Base-by-base conservation (phyloP, 2,888 invertebrate species). In the Amitus sp. region DNA sequence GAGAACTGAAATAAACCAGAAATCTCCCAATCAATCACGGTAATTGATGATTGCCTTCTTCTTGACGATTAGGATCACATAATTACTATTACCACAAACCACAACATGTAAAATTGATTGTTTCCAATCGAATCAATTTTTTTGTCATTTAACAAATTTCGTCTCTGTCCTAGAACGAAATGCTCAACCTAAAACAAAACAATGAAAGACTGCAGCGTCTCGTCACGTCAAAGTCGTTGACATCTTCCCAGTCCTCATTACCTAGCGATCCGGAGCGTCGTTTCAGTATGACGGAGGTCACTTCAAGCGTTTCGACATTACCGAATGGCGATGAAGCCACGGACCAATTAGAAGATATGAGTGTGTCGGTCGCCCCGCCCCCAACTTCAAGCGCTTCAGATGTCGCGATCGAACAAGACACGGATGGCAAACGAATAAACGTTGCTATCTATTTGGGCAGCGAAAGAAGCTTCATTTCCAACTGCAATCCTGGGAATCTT, bases 171-270 rank as follows among this genome's bases (percentile, higher is more conserved):
- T 84, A 94, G 94, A 93, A 90, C 82, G 98, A 99, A 84, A 98
- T 98, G 96, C 86, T 95, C 77, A 95, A 93, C 76, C 85, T 99
- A 73, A 97, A 97, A 81, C 95, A 97, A 75, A 98, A 98, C 83
- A 98, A 98, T 82, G 96, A 97, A 80, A 87, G 97, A 19, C 86
- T 98, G 0, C 96, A 96, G 78, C 88, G 94, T 74, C 84, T 97
- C 79, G 95, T 97, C 10, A 84, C 85, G 0, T 85, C 84, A 34
- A 85, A 85, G 68, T 85, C 85, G 1, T 71, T 85, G 45, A 84
- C 85, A n/a, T 85, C 86, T 2, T 86, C 86, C 1, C 85, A 85
- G 64, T 85, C 84, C 56, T 86, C 86, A 37, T 68, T 84, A 47
- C 80, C 79, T 1, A 79, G 77, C 37, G 80, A 80, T 60, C 78